Evolutionary conservation across 2,113 vertebrate genomes (phyloP).

Genomic region (Onychostruthus taczanowskii): DNA sequence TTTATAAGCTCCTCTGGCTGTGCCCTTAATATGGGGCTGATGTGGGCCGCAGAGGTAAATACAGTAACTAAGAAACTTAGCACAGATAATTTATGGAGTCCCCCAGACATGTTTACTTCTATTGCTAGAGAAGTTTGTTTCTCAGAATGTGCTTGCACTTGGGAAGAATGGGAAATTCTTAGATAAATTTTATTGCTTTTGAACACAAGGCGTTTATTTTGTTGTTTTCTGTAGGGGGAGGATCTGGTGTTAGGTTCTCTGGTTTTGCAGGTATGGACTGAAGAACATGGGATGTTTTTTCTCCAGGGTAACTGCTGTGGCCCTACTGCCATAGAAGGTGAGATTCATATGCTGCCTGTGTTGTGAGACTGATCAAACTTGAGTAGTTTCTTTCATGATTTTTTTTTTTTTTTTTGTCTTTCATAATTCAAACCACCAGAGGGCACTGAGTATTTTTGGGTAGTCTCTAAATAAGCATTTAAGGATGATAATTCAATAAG

Average conservation of each 20-base stretch:
- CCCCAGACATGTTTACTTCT: not conserved
- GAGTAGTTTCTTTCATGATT: not conserved
- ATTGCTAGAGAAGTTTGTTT: not conserved
- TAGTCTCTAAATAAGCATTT: not conserved
- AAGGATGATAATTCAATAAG: not conserved
- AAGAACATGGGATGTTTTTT: not conserved
- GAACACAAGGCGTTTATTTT: not conserved
- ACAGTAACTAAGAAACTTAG: not conserved
- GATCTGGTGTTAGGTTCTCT: not conserved
- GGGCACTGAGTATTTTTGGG: slow-evolving; percentile 19
- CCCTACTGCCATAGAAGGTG: not conserved
- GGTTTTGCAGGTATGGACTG: not conserved
- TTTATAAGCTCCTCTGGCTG: not conserved
- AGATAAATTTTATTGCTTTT: not conserved
- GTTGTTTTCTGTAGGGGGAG: not conserved
- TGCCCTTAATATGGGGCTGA: not conserved
- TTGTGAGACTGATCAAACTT: not conserved
- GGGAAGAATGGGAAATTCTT: not conserved
- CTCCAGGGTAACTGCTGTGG: not conserved
- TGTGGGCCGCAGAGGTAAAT: not conserved
- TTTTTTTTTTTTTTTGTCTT: not conserved
- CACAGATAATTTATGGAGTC: not conserved
- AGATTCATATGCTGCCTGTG: not conserved
- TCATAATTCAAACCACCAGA: slow-evolving; percentile 11
- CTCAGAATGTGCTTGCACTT: not conserved